These are phyloP conservation scores for Nematostella vectensis DNA, from an alignment of 92 coral and sea anemone species.

Conservation along the genomic window DNA sequence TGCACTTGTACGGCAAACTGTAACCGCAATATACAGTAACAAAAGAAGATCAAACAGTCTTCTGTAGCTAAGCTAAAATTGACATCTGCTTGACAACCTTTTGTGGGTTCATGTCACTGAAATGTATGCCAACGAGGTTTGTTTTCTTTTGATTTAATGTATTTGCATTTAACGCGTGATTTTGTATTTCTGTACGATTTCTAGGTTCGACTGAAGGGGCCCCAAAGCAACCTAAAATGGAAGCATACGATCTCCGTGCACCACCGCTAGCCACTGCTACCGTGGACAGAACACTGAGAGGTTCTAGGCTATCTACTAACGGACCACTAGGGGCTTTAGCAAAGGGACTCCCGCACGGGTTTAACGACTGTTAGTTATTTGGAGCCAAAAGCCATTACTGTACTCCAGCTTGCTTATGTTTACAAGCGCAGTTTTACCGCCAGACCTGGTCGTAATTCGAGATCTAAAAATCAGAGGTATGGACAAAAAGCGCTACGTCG, in stretches of 20 bases:
- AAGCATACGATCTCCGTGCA: too few species aligned
- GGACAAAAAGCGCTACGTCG: conserved; percentile 24
- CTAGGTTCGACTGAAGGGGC: too few species aligned
- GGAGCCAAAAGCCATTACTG: too few species aligned
- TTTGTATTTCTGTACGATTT: conserved; percentile 13
- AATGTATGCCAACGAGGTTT: conserved; percentile 45
- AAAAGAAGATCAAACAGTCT: conserved; percentile 29
- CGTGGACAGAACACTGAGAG: too few species aligned
- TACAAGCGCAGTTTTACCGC: too few species aligned
- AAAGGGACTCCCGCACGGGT: conserved; percentile 17
- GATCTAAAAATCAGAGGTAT: background rate
- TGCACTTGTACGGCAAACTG: background rate
- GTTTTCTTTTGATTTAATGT: conserved; percentile 51
- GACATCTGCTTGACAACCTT: conserved; percentile 58
- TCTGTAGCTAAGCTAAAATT: conserved; percentile 18
- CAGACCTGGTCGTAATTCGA: background rate
- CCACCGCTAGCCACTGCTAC: too few species aligned
- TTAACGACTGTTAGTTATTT: conserved; percentile 20
- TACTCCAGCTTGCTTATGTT: too few species aligned
- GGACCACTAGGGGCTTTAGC: background rate
- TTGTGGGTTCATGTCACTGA: conserved; percentile 67
- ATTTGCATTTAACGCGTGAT: conserved; percentile 53
- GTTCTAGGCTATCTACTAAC: too few species aligned
- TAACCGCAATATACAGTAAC: background rate
- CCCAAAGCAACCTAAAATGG: too few species aligned